These are phyloP conservation scores for Euglossa dilemma DNA, from an alignment of 1,140 invertebrate species.

Conservation along the genomic window DNA sequence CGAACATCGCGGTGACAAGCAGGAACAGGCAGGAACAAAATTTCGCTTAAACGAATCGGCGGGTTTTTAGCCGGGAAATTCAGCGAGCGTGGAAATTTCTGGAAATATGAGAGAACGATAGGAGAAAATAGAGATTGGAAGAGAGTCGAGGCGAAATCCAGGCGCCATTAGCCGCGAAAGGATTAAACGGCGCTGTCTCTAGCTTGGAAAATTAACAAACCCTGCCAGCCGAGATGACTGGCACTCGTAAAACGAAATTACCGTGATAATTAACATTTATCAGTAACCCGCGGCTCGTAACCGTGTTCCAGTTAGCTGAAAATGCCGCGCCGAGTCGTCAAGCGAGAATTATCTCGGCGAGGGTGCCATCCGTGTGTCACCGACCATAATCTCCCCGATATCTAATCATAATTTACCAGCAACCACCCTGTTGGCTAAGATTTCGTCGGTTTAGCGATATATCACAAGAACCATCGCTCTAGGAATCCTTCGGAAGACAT, in stretches of 20 bases:
- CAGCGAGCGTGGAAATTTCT: background rate
- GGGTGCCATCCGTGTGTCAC: background rate
- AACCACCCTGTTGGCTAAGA: too few species aligned
- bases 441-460: background rate
- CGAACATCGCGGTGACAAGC: too few species aligned
- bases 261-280: conserved; percentile 16
- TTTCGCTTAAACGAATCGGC: background rate
- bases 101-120: background rate
- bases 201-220: conserved; percentile 5
- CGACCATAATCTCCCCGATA: background rate
- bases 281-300: background rate
- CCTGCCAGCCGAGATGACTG: background rate
- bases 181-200: background rate
- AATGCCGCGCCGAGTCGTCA: background rate
- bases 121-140: background rate
- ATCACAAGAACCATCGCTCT: too few species aligned
- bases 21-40: background rate
- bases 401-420: background rate
- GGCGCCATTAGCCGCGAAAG: background rate
- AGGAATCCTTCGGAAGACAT: too few species aligned
- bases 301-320: background rate
- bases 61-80: background rate
- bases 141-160: background rate
- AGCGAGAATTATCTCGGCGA: background rate
- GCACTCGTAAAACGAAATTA: background rate